phyloP scores from a whole-genome alignment of 1,140 invertebrate species.

The Diachasma alloeum region DNA sequence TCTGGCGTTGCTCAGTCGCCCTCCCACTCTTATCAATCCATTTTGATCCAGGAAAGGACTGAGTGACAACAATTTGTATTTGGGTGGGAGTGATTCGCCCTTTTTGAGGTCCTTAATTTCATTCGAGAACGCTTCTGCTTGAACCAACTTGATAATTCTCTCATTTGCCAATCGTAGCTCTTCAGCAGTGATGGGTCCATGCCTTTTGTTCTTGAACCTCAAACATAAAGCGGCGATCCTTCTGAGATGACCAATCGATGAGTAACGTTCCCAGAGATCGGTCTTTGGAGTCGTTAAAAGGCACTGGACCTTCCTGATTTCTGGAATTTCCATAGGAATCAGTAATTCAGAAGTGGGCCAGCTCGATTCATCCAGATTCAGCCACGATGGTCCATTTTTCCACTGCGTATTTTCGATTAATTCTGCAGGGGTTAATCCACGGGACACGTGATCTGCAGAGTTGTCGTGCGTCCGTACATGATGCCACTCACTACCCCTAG shows the following conservation, averaged over 20 bases:
- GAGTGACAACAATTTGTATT: background rate
- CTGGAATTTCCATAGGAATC: background rate
- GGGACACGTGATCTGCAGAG: constrained; percentile 32
- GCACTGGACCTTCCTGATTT: background rate
- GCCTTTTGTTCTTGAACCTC: no score
- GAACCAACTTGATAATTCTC: no score
- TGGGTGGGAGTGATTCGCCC: background rate
- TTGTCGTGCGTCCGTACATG: constrained; percentile 36
- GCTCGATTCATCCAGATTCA: background rate
- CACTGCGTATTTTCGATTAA: constrained; percentile 26
- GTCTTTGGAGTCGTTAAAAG: background rate
- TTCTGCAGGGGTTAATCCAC: background rate
- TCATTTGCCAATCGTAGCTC: no score
- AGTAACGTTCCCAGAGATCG: background rate
- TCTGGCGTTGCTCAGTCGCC: constrained; percentile 24
- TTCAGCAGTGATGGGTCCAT: no score
- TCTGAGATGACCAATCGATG: no score
- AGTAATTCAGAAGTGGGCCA: constrained; percentile 5
- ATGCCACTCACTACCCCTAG: constrained; percentile 4
- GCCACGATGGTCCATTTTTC: constrained; percentile 36
- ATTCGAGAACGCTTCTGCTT: background rate
- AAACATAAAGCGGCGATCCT: no score
- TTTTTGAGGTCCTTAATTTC: constrained; percentile 10
- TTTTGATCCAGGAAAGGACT: constrained; percentile 39
- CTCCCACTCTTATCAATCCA: constrained; percentile 43